A percentile compares a stretch with the other conserved stretches of the same genome.
Evolutionary conservation across 2,888 invertebrate genomes (phyloP).

Genomic region (Leptura quadrifasciata): DNA sequence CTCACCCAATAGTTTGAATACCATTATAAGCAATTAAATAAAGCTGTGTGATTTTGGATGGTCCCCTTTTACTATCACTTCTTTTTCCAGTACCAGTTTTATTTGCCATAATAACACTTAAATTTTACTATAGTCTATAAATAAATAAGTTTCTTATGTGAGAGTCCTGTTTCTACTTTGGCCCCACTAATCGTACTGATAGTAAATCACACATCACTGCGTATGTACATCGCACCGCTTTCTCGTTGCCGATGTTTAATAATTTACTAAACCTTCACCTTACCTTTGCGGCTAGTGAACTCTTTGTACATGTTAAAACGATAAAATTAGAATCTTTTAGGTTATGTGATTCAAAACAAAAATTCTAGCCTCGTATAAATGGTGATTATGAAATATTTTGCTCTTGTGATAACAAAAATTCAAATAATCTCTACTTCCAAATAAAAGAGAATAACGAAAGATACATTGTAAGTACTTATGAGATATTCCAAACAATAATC

Average conservation of each 20-base stretch:
- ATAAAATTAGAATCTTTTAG: background rate
- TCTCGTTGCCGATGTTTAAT: background rate
- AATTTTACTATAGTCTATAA: background rate
- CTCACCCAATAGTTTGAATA: slow-evolving; percentile 56
- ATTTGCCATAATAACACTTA: slow-evolving; percentile 1
- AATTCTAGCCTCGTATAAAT: background rate
- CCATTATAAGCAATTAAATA: slow-evolving; percentile 51
- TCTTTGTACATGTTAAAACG: background rate
- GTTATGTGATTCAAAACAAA: background rate
- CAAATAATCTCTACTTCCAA: no score
- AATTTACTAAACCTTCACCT: slow-evolving; percentile 3
- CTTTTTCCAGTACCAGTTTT: slow-evolving; percentile 16
- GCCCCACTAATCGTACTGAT: slow-evolving; percentile 3
- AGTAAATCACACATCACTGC: background rate
- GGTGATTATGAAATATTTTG: no score
- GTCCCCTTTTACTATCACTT: slow-evolving; percentile 20
- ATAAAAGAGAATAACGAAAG: no score
- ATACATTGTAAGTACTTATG: no score
- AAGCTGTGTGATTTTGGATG: slow-evolving; percentile 15
- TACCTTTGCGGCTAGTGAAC: background rate
- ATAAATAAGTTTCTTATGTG: background rate
- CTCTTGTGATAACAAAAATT: no score
- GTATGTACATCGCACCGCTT: background rate
- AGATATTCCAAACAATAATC: no score
- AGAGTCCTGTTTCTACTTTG: background rate